phyloP scores from a whole-genome alignment of 2,113 vertebrate species.

The Gorsachius goisagi region DNA sequence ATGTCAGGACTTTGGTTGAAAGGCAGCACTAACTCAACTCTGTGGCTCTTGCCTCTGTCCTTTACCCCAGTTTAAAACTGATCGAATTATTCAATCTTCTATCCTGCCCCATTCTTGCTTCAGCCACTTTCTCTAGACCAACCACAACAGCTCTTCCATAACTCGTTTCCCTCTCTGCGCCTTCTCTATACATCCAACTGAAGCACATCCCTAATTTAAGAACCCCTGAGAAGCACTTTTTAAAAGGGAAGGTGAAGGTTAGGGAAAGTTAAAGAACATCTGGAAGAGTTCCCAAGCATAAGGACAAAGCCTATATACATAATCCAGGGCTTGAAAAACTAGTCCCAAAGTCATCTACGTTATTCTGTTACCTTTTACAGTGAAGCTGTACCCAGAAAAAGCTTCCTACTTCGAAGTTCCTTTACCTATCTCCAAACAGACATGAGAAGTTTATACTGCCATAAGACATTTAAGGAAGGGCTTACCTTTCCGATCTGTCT shows the following conservation, averaged over 20 bases:
- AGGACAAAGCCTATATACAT: neutral
- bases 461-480: neutral
- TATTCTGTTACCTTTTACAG: neutral
- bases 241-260: neutral
- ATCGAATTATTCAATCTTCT: neutral
- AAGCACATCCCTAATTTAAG: neutral
- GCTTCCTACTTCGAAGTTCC: rapidly evolving
- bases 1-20: neutral
- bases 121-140: neutral
- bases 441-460: rapidly evolving
- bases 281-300: neutral
- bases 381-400: neutral
- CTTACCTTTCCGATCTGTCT: constrained; percentile 95
- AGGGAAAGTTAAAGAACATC: neutral
- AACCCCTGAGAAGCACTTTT: neutral
- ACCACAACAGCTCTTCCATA: neutral
- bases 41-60: neutral
- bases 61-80: neutral
- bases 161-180: neutral
- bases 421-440: neutral
- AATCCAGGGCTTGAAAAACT: neutral
- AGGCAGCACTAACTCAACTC: neutral
- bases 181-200: neutral
- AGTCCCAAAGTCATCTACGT: neutral
- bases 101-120: neutral